phyloP scores from a whole-genome alignment of 1,140 invertebrate species.

The Panagrolaimus sp. region DNA sequence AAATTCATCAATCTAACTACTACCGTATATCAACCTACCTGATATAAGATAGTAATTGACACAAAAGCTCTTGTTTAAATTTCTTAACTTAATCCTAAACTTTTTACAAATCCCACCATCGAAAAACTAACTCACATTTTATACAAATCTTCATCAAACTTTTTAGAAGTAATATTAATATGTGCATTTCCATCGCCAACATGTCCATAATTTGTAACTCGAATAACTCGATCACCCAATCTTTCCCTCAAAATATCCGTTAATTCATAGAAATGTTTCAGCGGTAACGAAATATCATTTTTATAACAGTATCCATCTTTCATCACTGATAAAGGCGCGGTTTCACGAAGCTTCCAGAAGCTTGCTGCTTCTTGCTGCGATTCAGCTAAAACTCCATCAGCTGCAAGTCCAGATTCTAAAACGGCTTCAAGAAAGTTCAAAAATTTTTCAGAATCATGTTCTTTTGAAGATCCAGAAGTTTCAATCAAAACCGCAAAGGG shows the following conservation, averaged over 20 bases:
- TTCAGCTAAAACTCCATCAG: conserved; percentile 71
- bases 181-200: conserved; percentile 88
- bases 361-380: conserved; percentile 31
- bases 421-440: conserved; percentile 71
- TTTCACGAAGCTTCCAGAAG: conserved; percentile 67
- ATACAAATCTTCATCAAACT: conserved; percentile 68
- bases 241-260: conserved; percentile 68
- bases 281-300: conserved; percentile 86
- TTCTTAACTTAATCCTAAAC: too few relatives aligned
- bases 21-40: too few relatives aligned
- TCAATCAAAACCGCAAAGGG: conserved; percentile 40
- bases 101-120: too few relatives aligned
- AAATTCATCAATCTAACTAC: too few relatives aligned
- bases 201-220: conserved; percentile 82
- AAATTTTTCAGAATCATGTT: conserved; percentile 82
- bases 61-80: too few relatives aligned
- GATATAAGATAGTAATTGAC: too few relatives aligned
- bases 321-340: conserved; percentile 74
- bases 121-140: conserved; percentile 24
- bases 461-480: conserved; percentile 65
- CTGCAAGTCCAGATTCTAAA: conserved; percentile 69
- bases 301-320: conserved; percentile 85
- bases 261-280: conserved; percentile 76
- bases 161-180: conserved; percentile 73
- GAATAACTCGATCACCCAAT: conserved; percentile 34